A percentile compares a stretch with the other conserved stretches of the same genome.
These are phyloP conservation scores for Porites lobata DNA, from an alignment of 92 coral and sea anemone genomes.

Conservation along the genomic window DNA sequence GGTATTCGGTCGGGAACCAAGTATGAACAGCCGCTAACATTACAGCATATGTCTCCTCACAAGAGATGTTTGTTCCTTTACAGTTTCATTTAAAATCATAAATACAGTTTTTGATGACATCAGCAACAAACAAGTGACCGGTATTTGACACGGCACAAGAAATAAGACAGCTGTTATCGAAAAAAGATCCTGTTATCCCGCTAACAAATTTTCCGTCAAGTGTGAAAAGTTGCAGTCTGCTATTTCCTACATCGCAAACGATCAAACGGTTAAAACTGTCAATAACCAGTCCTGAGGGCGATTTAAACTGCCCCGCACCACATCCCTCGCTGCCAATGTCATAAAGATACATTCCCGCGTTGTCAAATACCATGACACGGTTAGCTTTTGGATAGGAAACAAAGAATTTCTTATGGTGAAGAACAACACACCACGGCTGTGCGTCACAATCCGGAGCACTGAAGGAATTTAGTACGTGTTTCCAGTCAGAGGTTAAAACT, in stretches of 20 bases:
- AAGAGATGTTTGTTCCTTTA: not conserved
- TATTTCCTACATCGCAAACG: slow-evolving; percentile 37
- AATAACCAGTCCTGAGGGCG: slow-evolving; percentile 57
- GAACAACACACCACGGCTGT: not conserved
- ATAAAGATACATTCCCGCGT: slow-evolving; percentile 45
- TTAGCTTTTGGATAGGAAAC: not conserved
- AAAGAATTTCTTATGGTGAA: not conserved
- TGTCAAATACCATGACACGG: slow-evolving; percentile 5
- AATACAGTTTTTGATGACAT: not conserved
- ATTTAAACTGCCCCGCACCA: slow-evolving; percentile 40
- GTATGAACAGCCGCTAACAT: not conserved
- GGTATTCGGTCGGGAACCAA: no score
- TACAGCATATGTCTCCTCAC: not conserved
- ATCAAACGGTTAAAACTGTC: slow-evolving; percentile 60
- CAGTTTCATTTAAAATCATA: not conserved
- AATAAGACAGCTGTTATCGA: not conserved
- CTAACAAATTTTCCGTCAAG: not conserved
- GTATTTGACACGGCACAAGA: not conserved
- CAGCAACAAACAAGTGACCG: not conserved
- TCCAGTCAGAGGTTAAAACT: slow-evolving; percentile 30
- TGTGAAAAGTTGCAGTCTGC: slow-evolving; percentile 5
- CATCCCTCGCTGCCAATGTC: slow-evolving; percentile 41
- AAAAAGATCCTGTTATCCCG: not conserved
- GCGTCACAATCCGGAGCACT: slow-evolving; percentile 10
- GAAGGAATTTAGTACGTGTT: slow-evolving; percentile 7